Evolutionary conservation across 1,140 invertebrate genomes (phyloP).

Genomic region (Zaprionus vittiger): DNA sequence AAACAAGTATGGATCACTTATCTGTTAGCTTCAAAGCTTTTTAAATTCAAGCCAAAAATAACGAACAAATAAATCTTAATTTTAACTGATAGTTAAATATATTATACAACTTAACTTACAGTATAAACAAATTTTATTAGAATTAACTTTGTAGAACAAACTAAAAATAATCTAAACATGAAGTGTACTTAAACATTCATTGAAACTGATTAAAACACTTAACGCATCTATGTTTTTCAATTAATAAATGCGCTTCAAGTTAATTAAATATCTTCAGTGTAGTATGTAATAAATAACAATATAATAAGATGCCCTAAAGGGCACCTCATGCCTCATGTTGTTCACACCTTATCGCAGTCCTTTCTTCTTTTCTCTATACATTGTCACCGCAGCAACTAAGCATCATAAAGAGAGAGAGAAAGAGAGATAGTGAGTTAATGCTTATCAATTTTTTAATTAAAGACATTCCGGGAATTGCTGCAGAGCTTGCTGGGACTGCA

Average conservation of each 20-base stretch:
- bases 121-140: no score
- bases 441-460: slow-evolving; percentile 84
- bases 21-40: no score
- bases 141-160: no score
- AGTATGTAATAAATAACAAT: no score
- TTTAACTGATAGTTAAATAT: background rate
- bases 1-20: background rate
- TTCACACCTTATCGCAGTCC: background rate
- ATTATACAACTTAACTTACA: background rate
- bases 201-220: no score
- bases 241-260: background rate
- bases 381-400: background rate
- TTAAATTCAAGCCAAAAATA: no score
- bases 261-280: no score
- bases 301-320: background rate
- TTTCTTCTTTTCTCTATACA: background rate
- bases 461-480: slow-evolving; percentile 89
- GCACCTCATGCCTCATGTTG: background rate
- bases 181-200: no score
- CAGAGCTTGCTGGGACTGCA: slow-evolving; percentile 93
- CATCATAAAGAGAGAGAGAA: background rate
- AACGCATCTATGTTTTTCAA: background rate
- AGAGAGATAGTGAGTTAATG: slow-evolving; percentile 36
- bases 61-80: no score
- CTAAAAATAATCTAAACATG: rapidly evolving